Base-by-base conservation (phyloP, 1,140 invertebrate species). In the Caenorhabditis brenneri region DNA sequence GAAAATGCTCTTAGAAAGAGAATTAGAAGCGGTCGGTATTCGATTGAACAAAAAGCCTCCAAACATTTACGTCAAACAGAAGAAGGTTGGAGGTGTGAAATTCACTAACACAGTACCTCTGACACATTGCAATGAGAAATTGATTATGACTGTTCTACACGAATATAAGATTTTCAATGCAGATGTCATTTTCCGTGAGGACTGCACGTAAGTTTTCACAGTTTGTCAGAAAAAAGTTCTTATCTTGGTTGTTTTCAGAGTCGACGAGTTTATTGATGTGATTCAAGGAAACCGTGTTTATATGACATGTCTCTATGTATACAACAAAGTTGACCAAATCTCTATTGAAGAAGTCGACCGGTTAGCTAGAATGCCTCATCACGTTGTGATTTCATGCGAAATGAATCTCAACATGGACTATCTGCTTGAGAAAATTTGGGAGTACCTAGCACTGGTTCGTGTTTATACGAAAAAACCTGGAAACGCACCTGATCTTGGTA, bases 321-420 rank as follows among this genome's bases (percentile, higher is more conserved):
- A 99, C 92, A 99, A 99, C 92, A 99, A 99, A 93, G 97, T 99
- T 88, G 97, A 99, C 94, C 97, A 99, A 92, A 96, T 99, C 88
- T 98, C 96, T 31, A 96, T 99, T 87, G 97, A 99, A 92, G 97
- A 99, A 93, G 95, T 99, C 7, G 96, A 99, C 92, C 93, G 95
- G 89, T 94, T 99, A 91, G 97, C 97, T 7, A 93, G 84, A 48
- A 93, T 95, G 91, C 94, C 95, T 0, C 93, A 97, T 91, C 95
- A 95, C 88, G 94, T 99, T 84, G 97, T 99, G 84, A 96, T 99
- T 86, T 97, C 97, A 93, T 99, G 98, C 92, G 98, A 99, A 92
- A 97, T 99, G 96, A 97, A 97, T 91, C 92, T 99, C 15, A 99
- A 99, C 92, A 92, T 99, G 88, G 98, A 99, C 91, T 99, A 95